Conservation (phyloP, 1,140 invertebrate species). For the Globodera ellingtonae region DNA sequence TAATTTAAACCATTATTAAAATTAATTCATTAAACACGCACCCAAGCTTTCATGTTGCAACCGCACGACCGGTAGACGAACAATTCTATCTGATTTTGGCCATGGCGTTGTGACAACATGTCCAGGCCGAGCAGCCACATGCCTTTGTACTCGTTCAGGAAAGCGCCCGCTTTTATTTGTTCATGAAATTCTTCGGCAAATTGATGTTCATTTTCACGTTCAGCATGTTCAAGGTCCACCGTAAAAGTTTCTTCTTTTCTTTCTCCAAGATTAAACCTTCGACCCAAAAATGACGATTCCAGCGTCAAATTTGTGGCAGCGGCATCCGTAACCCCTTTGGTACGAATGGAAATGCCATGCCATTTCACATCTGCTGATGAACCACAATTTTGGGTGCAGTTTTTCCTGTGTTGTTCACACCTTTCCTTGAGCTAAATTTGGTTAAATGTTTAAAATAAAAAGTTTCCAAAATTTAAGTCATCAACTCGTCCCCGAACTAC, state of each 20-base stretch:
- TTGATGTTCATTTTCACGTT: not conserved
- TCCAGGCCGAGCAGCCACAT: slow-evolving; percentile 7
- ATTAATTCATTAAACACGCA: not conserved
- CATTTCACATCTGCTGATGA: not conserved
- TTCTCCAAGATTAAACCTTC: not conserved
- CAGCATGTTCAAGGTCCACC: not conserved
- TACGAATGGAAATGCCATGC: not conserved
- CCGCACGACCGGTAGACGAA: slow-evolving; percentile 15
- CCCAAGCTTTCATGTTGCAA: slow-evolving; percentile 18
- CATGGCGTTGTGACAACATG: not conserved
- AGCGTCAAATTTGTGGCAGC: not conserved
- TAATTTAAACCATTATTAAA: too few relatives aligned
- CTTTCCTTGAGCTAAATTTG: not conserved
- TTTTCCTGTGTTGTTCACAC: not conserved
- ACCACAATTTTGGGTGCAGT: not conserved
- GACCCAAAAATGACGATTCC: not conserved
- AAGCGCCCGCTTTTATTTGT: not conserved
- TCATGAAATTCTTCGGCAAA: not conserved
- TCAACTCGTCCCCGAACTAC: too few relatives aligned
- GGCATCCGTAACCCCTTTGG: not conserved
- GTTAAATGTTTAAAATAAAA: too few relatives aligned
- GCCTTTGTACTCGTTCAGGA: not conserved
- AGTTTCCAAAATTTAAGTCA: too few relatives aligned
- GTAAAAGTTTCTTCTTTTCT: not conserved
- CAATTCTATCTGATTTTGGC: slow-evolving; percentile 10